Evolutionary conservation across 1,140 invertebrate genomes (phyloP).

Genomic region (Drosophila arizonae): DNA sequence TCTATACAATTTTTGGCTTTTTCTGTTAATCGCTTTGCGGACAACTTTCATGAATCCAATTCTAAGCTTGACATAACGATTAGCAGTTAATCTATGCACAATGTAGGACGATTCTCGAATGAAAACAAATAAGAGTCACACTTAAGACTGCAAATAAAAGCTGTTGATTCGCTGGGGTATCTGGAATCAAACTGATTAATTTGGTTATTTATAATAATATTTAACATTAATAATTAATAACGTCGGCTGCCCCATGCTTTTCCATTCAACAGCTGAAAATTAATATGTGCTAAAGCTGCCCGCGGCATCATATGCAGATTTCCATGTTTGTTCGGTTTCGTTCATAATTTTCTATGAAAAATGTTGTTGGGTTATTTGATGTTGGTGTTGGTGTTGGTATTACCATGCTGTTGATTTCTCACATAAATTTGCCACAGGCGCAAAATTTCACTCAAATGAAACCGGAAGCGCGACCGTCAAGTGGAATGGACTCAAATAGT

Average conservation of each 20-base stretch:
- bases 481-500: conserved; percentile 63
- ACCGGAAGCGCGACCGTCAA: conserved; percentile 70
- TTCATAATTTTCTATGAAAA: conserved; percentile 79
- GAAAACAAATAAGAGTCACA: conserved; percentile 31
- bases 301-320: conserved; percentile 71
- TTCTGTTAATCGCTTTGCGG: background rate
- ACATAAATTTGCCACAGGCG: conserved; percentile 75
- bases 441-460: conserved; percentile 79
- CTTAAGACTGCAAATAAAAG: conserved; percentile 50
- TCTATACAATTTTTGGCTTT: background rate
- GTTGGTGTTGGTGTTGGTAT: conserved; percentile 24
- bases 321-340: conserved; percentile 52
- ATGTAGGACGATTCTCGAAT: conserved; percentile 49
- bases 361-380: conserved; percentile 26
- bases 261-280: conserved; percentile 25
- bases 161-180: conserved; percentile 59
- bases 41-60: background rate
- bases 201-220: conserved; percentile 49
- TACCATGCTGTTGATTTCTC: conserved; percentile 59
- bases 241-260: conserved; percentile 41
- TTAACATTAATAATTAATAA: conserved; percentile 72
- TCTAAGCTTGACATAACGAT: conserved; percentile 20
- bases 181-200: conserved; percentile 69
- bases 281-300: conserved; percentile 53
- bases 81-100: conserved; percentile 42